phyloP scores from a whole-genome alignment of 2,113 vertebrate genomes.

The Mustelus asterias region DNA sequence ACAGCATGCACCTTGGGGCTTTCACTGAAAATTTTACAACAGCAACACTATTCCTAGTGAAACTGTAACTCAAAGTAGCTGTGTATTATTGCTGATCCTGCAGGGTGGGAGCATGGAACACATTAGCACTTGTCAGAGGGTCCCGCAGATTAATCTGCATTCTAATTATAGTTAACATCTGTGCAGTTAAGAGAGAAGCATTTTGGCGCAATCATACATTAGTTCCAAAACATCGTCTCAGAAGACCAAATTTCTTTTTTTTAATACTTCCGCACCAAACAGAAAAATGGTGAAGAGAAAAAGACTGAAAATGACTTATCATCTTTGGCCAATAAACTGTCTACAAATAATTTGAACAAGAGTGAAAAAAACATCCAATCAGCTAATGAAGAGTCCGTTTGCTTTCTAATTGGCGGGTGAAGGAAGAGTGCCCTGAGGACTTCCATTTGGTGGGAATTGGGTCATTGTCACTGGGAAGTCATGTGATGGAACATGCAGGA shows the following conservation, averaged over 20 bases:
- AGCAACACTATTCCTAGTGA: background rate
- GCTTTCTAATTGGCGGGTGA: background rate
- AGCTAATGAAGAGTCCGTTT: background rate
- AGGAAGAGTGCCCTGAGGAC: background rate
- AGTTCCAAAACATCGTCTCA: background rate
- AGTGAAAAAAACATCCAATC: no score
- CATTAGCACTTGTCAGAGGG: background rate
- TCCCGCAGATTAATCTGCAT: background rate
- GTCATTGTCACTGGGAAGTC: background rate
- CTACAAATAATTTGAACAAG: background rate
- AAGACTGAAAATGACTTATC: background rate
- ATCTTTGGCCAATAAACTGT: background rate
- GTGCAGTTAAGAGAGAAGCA: background rate
- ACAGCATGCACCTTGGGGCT: background rate
- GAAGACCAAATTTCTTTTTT: background rate
- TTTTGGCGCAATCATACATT: background rate
- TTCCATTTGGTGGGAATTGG: background rate
- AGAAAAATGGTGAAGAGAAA: background rate
- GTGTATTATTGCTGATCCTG: background rate
- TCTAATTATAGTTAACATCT: background rate
- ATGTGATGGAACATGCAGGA: background rate
- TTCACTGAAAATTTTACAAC: background rate
- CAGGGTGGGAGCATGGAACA: background rate
- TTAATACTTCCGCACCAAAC: background rate
- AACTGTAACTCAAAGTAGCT: background rate